A percentile compares a stretch with the other conserved stretches of the same genome.
These are phyloP conservation scores for Catharus fuscescens DNA, from an alignment of 2,113 vertebrate species.

Conservation along the genomic window DNA sequence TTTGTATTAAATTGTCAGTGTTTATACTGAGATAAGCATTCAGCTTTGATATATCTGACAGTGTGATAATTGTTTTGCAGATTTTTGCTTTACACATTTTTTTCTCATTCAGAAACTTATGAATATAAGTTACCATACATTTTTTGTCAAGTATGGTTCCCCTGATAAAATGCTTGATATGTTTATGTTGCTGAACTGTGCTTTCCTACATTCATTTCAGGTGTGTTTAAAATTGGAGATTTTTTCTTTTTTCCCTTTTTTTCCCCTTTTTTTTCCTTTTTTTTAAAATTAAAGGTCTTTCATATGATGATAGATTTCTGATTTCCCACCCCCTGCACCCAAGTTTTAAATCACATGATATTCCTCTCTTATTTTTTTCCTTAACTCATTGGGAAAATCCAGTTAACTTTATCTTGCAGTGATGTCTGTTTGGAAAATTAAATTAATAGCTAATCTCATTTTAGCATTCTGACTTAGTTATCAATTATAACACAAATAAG, in stretches of 20 bases:
- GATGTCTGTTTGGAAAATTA: neutral
- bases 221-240: neutral
- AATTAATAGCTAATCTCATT: neutral
- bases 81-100: neutral
- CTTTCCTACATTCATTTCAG: neutral
- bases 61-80: neutral
- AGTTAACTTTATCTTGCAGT: neutral
- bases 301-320: neutral
- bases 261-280: no score
- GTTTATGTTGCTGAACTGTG: neutral
- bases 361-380: neutral
- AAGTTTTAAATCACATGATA: neutral
- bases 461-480: constrained; percentile 21
- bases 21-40: neutral
- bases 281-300: neutral
- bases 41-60: neutral
- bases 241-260: neutral
- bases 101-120: neutral
- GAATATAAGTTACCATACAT: neutral
- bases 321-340: neutral
- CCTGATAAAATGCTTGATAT: neutral
- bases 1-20: neutral
- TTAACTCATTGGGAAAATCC: neutral
- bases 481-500: constrained; percentile 5
- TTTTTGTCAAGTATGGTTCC: neutral